Conservation (phyloP, 2,797 vertebrate genomes). For the Pantherophis vulpinus region DNA sequence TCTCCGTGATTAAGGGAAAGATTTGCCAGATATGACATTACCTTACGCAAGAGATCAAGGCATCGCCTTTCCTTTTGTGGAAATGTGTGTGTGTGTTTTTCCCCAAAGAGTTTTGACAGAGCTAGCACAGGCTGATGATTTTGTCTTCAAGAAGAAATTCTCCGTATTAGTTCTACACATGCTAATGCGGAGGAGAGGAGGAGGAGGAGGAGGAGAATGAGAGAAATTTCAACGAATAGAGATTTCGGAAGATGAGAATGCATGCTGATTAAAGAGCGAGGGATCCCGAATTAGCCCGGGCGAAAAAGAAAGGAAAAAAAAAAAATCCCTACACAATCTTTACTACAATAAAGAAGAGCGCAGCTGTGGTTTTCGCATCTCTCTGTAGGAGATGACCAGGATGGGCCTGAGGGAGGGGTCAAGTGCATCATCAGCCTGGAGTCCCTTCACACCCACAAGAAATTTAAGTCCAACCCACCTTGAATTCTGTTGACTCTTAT, state of each 20-base stretch:
- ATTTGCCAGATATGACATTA: conserved; percentile 49
- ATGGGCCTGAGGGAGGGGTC: neutral
- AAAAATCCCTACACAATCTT: neutral
- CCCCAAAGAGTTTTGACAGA: conserved; percentile 11
- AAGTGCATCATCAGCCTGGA: neutral
- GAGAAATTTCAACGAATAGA: conserved; percentile 22
- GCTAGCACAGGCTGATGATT: conserved; percentile 11
- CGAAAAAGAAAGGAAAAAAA: rapidly evolving
- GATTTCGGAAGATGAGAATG: neutral
- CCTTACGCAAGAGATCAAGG: conserved; percentile 45
- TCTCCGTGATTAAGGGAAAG: conserved; percentile 46
- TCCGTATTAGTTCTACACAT: conserved; percentile 8
- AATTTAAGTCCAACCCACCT: neutral
- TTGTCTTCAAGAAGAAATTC: conserved; percentile 30
- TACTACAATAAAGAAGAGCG: neutral
- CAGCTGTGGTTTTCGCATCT: neutral
- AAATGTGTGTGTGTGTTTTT: neutral
- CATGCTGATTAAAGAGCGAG: neutral
- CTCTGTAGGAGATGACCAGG: no score
- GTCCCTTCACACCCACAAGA: neutral
- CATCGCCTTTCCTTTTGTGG: conserved; percentile 32
- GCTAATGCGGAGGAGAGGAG: conserved; percentile 6
- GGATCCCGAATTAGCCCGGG: neutral
- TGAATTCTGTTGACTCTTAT: neutral
- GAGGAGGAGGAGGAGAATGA: conserved; percentile 17